Percentiles rank a stretch among this genome's conserved stretches.
phyloP scores from a whole-genome alignment of 2,113 vertebrate genomes.

The Hemichromis elongatus region DNA sequence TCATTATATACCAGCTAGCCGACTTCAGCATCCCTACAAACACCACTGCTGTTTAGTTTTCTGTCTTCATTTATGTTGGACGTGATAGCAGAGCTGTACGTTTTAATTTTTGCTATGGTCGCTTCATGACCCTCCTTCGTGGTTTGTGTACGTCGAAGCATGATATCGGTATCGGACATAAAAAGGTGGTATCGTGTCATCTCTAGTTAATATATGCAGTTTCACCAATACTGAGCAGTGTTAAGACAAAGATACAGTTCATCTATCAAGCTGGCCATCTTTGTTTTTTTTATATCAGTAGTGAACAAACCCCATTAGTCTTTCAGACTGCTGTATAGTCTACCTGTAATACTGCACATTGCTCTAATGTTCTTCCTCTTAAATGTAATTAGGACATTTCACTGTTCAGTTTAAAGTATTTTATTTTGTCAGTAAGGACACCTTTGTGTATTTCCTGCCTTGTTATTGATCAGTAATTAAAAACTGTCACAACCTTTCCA shows the following conservation, averaged over 20 bases:
- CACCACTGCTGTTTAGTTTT: too few species aligned
- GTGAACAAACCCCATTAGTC: neutral
- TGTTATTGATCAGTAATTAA: conserved; percentile 23
- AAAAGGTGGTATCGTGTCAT: too few species aligned
- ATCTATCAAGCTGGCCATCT: neutral
- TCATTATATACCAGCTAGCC: too few species aligned
- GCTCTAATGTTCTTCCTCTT: rapidly evolving
- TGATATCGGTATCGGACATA: too few species aligned
- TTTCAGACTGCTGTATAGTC: neutral
- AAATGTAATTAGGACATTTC: neutral
- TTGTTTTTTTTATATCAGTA: neutral
- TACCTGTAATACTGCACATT: neutral
- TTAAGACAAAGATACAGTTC: neutral
- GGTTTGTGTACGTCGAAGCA: too few species aligned
- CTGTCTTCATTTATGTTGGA: too few species aligned
- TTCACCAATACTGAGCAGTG: neutral
- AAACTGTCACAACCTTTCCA: conserved; percentile 20
- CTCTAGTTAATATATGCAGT: neutral
- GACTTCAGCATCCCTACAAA: too few species aligned
- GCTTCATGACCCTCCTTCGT: too few species aligned
- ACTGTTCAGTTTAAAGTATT: neutral
- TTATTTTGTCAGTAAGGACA: neutral
- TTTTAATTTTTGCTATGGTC: too few species aligned
- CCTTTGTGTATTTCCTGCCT: neutral
- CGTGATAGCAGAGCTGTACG: too few species aligned